Base-by-base conservation (phyloP, 2,113 vertebrate genomes). In the Amphiprion percula region DNA sequence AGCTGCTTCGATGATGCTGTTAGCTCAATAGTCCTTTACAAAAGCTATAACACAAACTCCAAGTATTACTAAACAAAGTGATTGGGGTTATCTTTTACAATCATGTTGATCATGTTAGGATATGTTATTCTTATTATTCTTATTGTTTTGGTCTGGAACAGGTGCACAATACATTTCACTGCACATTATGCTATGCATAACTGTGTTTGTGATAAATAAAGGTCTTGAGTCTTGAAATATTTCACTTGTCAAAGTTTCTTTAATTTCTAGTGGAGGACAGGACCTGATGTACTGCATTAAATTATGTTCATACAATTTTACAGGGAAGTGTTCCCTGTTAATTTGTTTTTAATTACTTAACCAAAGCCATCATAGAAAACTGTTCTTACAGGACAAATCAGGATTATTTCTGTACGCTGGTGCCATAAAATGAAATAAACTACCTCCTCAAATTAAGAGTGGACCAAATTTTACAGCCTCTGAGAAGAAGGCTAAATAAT, bases 11-110 rank as follows among this genome's bases (percentile, higher is more conserved):
- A 26, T 26, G 17, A 24, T 19, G 24, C 37, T 47, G 1, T 33
- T n/a, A 61, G 21, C 26, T 73, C 9, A n/a, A 26, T 15, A 2
- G 24, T 49, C 47, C 5, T 30, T 17, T 49, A 12, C 16, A n/a
- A 50, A 56, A 74, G 17, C 15, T 33, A 6, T 37, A 12, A 53
- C 66, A 30, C 52, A 24, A 65, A 66, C 39, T 33, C 19, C 0
- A 23, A 61, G 56, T 16, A 23, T 28, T n/a, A 39, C 50, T 65
- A 47, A 56, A 56, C 14, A 5, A 47, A 66, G 56, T 24, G 28
- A 76, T 76, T 50, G 33, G n/a, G 4, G n/a, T 15, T 19, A 30
- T 3, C 9, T 37, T 33, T 26, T 75, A 53, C n/a, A 50, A 53
- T 21, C 21, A 21, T 21, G 1, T 21, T 21, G 21, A 21, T 21